Evolutionary conservation across 2,113 vertebrate species (phyloP).

Genomic region (Carettochelys insculpta): DNA sequence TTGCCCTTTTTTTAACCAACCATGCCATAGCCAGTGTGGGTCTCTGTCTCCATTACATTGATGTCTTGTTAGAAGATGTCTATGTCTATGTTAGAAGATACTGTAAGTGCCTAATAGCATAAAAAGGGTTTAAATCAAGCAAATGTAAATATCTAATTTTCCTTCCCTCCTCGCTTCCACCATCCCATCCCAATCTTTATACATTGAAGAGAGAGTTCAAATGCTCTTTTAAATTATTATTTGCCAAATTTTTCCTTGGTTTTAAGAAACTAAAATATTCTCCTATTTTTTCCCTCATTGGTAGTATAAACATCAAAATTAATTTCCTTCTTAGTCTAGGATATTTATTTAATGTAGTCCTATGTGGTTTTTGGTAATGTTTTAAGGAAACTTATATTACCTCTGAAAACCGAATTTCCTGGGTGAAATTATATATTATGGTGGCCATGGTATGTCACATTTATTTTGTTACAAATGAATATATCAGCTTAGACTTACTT

Average conservation of each 20-base stretch:
- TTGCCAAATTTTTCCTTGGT: background rate
- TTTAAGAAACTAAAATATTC: constrained; percentile 49
- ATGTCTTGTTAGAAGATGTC: too few relatives aligned
- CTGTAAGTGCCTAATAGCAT: too few relatives aligned
- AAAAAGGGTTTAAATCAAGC: constrained; percentile 36
- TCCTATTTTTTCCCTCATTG: constrained; percentile 40
- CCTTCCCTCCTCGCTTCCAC: background rate
- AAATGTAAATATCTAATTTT: constrained; percentile 23
- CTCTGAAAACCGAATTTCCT: constrained; percentile 69
- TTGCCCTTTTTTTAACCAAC: background rate
- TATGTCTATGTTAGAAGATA: too few relatives aligned
- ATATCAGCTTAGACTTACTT: constrained; percentile 75
- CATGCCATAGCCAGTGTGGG: background rate
- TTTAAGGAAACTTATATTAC: constrained; percentile 75
- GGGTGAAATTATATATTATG: constrained; percentile 68
- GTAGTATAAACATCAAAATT: constrained; percentile 57
- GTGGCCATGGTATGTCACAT: constrained; percentile 48
- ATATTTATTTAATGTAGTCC: constrained; percentile 71
- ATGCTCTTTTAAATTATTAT: constrained; percentile 23
- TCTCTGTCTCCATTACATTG: background rate
- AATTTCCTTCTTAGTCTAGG: constrained; percentile 51
- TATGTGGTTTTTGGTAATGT: constrained; percentile 65
- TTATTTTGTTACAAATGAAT: constrained; percentile 75
- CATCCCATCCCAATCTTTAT: constrained; percentile 37
- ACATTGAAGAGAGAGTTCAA: constrained; percentile 19